phyloP scores from a whole-genome alignment of 2,888 invertebrate genomes.

The Helicoverpa assulta region DNA sequence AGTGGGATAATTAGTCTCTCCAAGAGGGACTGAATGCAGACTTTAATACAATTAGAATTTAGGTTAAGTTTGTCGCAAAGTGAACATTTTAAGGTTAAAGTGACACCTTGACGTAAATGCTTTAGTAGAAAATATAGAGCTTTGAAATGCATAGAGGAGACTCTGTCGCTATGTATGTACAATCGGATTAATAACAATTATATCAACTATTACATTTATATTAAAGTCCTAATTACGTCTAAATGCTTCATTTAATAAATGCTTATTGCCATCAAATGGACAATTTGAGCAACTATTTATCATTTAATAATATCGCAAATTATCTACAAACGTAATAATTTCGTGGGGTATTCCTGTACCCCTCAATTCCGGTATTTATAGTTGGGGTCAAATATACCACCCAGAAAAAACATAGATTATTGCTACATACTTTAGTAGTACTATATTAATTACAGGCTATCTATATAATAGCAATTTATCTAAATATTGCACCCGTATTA shows the following conservation, averaged over 20 bases:
- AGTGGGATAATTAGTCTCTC: not conserved
- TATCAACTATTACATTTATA: slow-evolving; percentile 26
- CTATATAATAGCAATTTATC: slow-evolving; percentile 7
- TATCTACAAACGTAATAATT: slow-evolving; percentile 42
- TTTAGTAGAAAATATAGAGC: not conserved
- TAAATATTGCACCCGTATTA: slow-evolving; percentile 51
- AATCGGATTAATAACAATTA: slow-evolving; percentile 39
- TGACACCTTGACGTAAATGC: not conserved
- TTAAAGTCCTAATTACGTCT: slow-evolving; percentile 26
- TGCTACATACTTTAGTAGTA: slow-evolving; percentile 38
- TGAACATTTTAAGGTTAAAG: not conserved
- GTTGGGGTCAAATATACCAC: slow-evolving; percentile 16
- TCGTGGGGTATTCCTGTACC: slow-evolving; percentile 1
- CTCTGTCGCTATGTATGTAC: slow-evolving; percentile 35
- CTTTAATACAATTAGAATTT: not conserved
- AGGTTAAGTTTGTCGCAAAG: no score
- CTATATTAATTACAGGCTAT: slow-evolving; percentile 20
- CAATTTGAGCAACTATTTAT: slow-evolving; percentile 71
- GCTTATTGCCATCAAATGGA: slow-evolving; percentile 70
- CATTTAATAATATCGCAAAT: slow-evolving; percentile 5
- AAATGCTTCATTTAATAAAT: slow-evolving; percentile 39
- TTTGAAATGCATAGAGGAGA: slow-evolving; percentile 29
- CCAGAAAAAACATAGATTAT: slow-evolving; percentile 29
- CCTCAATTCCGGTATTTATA: slow-evolving; percentile 31
- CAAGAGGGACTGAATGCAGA: not conserved